Conservation (phyloP, 2,113 vertebrate species). For the Amazona guildingii region DNA sequence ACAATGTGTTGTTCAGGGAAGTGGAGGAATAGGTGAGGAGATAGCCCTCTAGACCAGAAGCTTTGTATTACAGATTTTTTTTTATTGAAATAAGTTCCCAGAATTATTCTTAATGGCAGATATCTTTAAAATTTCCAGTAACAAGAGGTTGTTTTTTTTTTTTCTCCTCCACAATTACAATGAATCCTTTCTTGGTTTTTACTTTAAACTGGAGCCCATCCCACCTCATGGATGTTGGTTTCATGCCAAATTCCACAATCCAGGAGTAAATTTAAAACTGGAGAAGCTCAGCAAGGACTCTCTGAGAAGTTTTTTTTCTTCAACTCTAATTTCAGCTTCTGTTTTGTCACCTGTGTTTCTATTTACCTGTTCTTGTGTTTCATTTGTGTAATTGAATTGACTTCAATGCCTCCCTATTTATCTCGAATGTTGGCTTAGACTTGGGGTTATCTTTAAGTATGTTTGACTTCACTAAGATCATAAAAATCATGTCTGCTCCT, state of each 20-base stretch:
- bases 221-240: neutral
- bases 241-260: neutral
- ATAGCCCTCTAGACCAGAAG: neutral
- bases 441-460: neutral
- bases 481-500: neutral
- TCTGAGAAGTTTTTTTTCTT: neutral
- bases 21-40: neutral
- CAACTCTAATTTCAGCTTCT: neutral
- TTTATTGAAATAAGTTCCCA: constrained; percentile 7
- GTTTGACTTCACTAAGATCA: neutral
- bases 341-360: neutral
- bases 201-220: neutral
- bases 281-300: neutral
- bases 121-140: constrained; percentile 26
- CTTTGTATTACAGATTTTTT: constrained; percentile 28
- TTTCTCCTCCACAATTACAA: constrained; percentile 21
- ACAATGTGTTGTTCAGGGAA: neutral
- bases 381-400: neutral
- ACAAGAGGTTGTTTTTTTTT: neutral
- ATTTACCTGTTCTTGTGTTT: neutral
- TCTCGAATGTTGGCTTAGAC: neutral
- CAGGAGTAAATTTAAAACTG: neutral
- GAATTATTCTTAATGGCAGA: constrained; percentile 46
- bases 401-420: neutral
- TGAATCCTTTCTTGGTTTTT: constrained; percentile 34